These are phyloP conservation scores for Nephrotoma flavescens DNA, from an alignment of 2,888 invertebrate species.

Conservation along the genomic window DNA sequence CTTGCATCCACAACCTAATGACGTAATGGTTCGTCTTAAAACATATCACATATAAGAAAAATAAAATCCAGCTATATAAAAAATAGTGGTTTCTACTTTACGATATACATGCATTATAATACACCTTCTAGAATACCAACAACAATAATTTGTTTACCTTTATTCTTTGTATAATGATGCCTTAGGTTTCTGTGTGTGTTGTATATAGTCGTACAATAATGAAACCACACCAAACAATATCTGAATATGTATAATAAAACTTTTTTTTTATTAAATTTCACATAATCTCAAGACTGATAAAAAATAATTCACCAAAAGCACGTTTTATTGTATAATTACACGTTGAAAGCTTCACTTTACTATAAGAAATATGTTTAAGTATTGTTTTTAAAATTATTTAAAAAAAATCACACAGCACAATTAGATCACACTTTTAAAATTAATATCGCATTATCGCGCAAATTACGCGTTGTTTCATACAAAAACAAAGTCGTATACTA, in stretches of 20 bases:
- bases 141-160: background rate
- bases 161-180: background rate
- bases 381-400: background rate
- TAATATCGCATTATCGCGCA: background rate
- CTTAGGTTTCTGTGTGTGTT: background rate
- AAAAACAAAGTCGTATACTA: background rate
- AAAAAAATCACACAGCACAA: background rate
- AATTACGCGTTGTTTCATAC: background rate
- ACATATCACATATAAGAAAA: background rate
- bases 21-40: background rate
- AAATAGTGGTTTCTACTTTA: background rate
- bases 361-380: background rate
- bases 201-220: background rate
- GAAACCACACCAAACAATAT: background rate
- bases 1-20: background rate
- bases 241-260: background rate
- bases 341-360: background rate
- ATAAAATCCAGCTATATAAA: background rate
- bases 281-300: background rate
- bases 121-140: background rate
- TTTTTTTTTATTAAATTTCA: background rate
- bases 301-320: background rate
- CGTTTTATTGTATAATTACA: background rate
- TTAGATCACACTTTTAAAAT: background rate
- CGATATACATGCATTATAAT: background rate